Evolutionary conservation across 2,113 vertebrate genomes (phyloP).

Genomic region (Macroglossus sobrinus): DNA sequence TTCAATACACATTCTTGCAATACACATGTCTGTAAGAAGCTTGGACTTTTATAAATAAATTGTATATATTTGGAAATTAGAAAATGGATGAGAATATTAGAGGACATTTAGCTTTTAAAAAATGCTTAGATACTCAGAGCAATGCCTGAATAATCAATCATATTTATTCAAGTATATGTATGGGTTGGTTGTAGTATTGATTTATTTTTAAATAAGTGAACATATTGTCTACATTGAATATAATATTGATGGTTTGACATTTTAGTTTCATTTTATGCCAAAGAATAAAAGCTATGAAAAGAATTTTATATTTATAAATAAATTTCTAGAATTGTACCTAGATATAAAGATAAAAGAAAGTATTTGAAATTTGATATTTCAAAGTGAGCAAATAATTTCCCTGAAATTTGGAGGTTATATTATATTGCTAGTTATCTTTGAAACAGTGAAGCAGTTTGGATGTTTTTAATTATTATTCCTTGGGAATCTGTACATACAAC

Average conservation of each 20-base stretch:
- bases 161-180: neutral
- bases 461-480: neutral
- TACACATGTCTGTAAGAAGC: neutral
- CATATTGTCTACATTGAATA: neutral
- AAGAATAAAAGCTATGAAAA: conserved; percentile 1
- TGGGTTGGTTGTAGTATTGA: neutral
- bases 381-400: neutral
- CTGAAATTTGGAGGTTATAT: neutral
- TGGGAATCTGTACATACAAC: neutral
- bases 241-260: neutral
- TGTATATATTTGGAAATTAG: neutral
- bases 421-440: neutral
- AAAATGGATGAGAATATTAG: neutral
- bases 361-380: neutral
- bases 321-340: neutral
- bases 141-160: neutral
- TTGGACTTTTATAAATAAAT: neutral
- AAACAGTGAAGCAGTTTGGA: neutral
- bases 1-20: neutral
- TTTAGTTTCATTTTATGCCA: neutral
- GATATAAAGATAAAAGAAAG: neutral
- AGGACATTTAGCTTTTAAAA: neutral
- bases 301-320: neutral
- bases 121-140: neutral
- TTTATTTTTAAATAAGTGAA: neutral